Evolutionary conservation across 2,888 invertebrate species (phyloP).

Genomic region (Spialia ferax): DNA sequence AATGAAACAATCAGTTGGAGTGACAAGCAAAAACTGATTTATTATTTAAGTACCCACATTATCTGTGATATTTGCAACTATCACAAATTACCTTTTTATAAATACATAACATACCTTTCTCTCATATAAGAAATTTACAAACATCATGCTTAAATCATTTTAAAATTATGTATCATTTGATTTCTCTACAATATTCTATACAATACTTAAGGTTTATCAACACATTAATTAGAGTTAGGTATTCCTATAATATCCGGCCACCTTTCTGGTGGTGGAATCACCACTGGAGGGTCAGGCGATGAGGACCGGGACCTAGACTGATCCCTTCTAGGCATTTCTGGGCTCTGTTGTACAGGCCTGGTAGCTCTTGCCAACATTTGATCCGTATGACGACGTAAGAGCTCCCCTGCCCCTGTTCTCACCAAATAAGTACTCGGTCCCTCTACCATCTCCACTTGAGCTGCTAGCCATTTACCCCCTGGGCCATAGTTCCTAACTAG

Average conservation of each 20-base stretch:
- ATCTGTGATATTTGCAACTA: too few species aligned
- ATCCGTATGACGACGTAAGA: conserved; percentile 10
- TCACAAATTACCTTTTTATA: not conserved
- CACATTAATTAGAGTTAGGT: not conserved
- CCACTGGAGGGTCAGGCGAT: not conserved
- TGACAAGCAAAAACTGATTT: too few species aligned
- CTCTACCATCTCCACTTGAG: conserved; percentile 15
- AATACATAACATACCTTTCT: conserved; percentile 2
- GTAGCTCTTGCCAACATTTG: conserved; percentile 14
- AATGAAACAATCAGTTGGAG: too few species aligned
- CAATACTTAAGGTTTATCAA: not conserved
- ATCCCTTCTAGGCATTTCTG: not conserved
- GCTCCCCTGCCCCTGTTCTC: conserved; percentile 8
- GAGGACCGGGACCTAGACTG: conserved; percentile 5
- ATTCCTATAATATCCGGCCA: conserved; percentile 8
- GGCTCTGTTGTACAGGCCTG: not conserved
- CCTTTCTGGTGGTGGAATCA: conserved; percentile 3
- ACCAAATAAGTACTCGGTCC: conserved; percentile 20
- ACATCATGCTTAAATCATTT: not conserved
- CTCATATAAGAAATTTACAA: not conserved
- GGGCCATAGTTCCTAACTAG: conserved; percentile 4
- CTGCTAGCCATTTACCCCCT: conserved; percentile 5
- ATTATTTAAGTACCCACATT: too few species aligned
- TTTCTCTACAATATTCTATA: not conserved
- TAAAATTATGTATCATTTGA: not conserved